Conservation (phyloP, 2,888 invertebrate species). For the Noctua fimbriata region DNA sequence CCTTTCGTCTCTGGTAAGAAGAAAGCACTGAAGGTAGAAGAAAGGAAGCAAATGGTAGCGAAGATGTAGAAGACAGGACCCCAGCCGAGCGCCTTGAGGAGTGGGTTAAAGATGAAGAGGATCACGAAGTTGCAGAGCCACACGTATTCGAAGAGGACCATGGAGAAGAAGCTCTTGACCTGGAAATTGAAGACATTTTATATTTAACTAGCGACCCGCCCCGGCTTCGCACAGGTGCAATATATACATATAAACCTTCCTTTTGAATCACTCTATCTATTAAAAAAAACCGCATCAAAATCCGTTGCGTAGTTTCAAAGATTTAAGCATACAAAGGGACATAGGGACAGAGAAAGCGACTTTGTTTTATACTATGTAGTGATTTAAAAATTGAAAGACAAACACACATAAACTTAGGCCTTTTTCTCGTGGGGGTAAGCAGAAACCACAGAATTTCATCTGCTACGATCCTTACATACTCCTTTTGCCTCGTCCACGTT, state of each 20-base stretch:
- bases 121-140: constrained; percentile 79
- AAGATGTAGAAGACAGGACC: constrained; percentile 81
- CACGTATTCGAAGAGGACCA: constrained; percentile 77
- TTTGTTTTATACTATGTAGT: no score
- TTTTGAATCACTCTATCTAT: no score
- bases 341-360: no score
- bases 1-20: constrained; percentile 48
- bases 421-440: no score
- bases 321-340: no score
- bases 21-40: constrained; percentile 67
- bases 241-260: no score
- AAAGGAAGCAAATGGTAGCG: constrained; percentile 71
- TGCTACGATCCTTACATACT: neutral
- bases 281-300: no score
- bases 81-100: constrained; percentile 75
- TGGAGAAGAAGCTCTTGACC: constrained; percentile 77
- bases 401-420: no score
- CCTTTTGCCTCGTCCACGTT: neutral
- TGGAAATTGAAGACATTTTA: constrained; percentile 56
- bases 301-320: no score
- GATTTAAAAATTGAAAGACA: no score
- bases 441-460: neutral
- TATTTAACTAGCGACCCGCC: no score
- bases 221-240: no score
- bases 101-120: constrained; percentile 79